Base-by-base conservation (phyloP, 2,113 vertebrate genomes). In the Saguinus midas region DNA sequence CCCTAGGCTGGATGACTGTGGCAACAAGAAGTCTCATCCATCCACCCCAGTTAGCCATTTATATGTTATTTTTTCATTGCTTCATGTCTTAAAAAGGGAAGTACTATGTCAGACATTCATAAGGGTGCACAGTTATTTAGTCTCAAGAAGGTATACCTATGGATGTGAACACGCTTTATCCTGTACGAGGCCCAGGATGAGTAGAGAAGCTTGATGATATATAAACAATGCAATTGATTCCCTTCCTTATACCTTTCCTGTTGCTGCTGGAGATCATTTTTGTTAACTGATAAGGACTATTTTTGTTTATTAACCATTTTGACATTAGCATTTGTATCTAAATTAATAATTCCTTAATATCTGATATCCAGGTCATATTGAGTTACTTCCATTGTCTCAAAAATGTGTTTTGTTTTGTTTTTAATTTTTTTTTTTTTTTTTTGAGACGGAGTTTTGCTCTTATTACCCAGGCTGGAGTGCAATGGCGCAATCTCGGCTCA, bases 261-360 rank as follows among this genome's bases (percentile, higher is more conserved):
- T 40, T 58, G 35, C 18, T 93, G 80, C 45, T 58, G 35, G 75
- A 95, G 94, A 45, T 48, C 6, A 72, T 72, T 96, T 95, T 78
- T 68, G 18, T 73, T 96, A 96, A 92, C 90, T 87, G 92, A 70
- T 84, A 52, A 94, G 40, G 81, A 90, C 88, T 85, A 23, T 90
- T 95, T 95, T 96, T 96, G 35, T 95, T 96, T 96, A 81, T 95
- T 76, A 96, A 52, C 87, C 35, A 14, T 80, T 75, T 72, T 81
- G 70, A 55, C 52, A 16, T 85, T 93, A 79, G 55, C 55, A n/a
- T 81, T 21, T 86, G 87, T 88, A 75, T 90, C 90, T 92, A 70
- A 76, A 92, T 96, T 84, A 94, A 94, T 52, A 70, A 50, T 84
- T 84, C 72, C 78, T 84, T 95, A 90, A 87, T 92, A 76, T 79